phyloP scores from a whole-genome alignment of 2,888 invertebrate species.

The Caenorhabditis panamensis region DNA sequence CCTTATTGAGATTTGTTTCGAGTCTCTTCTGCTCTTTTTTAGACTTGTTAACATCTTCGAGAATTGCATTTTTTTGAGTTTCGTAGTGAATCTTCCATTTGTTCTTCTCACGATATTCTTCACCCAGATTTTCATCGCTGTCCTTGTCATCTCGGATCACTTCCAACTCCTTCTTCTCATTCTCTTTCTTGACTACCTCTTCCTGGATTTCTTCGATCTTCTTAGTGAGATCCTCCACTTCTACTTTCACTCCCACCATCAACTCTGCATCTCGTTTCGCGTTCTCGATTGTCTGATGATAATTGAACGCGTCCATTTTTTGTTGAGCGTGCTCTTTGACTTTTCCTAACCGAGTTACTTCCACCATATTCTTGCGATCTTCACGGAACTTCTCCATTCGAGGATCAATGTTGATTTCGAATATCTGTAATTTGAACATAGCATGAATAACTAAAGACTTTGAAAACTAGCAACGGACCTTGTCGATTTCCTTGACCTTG shows the following conservation, averaged over 20 bases:
- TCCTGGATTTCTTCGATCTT: conserved; percentile 82
- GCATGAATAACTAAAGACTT: not conserved
- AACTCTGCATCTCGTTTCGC: conserved; percentile 73
- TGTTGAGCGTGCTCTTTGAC: conserved; percentile 15
- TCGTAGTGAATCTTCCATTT: conserved; percentile 17
- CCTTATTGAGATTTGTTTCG: not conserved
- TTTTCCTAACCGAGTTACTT: conserved; percentile 85
- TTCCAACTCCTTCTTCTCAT: conserved; percentile 70
- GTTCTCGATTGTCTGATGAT: conserved; percentile 15
- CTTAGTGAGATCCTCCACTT: conserved; percentile 8
- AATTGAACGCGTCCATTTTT: conserved; percentile 50
- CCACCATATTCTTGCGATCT: conserved; percentile 90
- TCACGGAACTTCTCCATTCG: conserved; percentile 85
- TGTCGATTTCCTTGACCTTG: conserved; percentile 88
- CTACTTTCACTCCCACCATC: conserved; percentile 72
- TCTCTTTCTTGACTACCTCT: conserved; percentile 73
- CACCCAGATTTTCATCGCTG: not conserved
- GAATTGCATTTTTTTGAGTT: conserved; percentile 9
- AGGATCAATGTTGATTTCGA: conserved; percentile 89
- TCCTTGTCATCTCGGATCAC: conserved; percentile 1
- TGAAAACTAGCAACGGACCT: no score
- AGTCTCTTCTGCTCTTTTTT: conserved; percentile 9
- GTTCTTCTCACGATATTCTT: not conserved
- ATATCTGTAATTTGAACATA: conserved; percentile 19
- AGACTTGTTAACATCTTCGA: not conserved